These are phyloP conservation scores for Sylvietta virens DNA, from an alignment of 2,113 vertebrate species.

Conservation along the genomic window DNA sequence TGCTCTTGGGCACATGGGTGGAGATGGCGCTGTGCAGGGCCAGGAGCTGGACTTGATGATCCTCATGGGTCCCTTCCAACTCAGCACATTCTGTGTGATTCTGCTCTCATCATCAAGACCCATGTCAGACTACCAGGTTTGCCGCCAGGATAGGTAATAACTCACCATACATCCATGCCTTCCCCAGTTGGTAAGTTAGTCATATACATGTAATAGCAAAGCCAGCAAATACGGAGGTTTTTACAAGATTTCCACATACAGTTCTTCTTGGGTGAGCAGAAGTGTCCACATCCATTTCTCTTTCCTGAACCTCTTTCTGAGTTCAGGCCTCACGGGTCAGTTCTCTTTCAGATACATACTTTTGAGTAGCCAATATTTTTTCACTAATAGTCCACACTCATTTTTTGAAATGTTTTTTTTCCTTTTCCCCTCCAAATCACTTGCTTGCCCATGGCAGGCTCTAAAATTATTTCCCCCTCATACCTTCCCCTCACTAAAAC, in stretches of 20 bases:
- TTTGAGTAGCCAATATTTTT: neutral
- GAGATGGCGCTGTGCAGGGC: neutral
- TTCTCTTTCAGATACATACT: neutral
- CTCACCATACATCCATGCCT: neutral
- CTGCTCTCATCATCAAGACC: neutral
- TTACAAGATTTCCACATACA: neutral
- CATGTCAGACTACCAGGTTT: neutral
- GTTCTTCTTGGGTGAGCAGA: neutral
- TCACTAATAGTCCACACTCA: neutral
- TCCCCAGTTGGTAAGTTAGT: neutral
- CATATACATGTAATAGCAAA: neutral
- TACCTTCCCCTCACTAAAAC: neutral
- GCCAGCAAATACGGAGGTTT: neutral
- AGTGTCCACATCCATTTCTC: neutral
- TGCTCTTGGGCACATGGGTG: neutral
- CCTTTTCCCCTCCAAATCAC: neutral
- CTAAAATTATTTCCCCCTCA: neutral
- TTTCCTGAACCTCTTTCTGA: neutral
- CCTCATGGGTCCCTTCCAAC: neutral
- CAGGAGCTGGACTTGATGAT: neutral
- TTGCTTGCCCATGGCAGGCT: neutral
- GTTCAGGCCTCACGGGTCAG: neutral
- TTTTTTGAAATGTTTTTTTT: neutral
- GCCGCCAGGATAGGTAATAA: neutral
- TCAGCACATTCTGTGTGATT: neutral